phyloP scores from a whole-genome alignment of 2,113 vertebrate genomes.

The Pelusios castaneus region DNA sequence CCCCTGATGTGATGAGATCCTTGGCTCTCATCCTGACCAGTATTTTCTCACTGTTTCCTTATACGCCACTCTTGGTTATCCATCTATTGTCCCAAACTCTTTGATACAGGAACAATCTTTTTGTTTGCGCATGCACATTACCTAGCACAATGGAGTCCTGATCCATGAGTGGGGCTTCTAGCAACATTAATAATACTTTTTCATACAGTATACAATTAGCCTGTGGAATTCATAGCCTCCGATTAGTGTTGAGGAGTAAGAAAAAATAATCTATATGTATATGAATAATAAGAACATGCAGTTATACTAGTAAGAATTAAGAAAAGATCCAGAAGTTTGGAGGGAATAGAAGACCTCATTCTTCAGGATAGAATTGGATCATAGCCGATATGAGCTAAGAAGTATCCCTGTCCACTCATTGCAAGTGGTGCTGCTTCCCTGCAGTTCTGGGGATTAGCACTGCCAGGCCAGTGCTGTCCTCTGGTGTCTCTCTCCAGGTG shows the following conservation, averaged over 20 bases:
- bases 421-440: too few species aligned
- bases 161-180: neutral
- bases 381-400: neutral
- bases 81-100: neutral
- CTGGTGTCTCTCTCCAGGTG: too few species aligned
- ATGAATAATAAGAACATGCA: neutral
- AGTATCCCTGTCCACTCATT: neutral
- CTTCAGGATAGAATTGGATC: neutral
- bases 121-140: neutral
- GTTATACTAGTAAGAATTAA: neutral
- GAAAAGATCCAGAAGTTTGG: neutral
- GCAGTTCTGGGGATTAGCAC: too few species aligned
- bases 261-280: neutral
- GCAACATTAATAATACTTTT: neutral
- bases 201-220: neutral
- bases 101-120: too few species aligned
- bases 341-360: neutral
- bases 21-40: accelerated
- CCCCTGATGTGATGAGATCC: too few species aligned
- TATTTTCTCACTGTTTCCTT: neutral
- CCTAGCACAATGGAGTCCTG: neutral
- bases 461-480: too few species aligned
- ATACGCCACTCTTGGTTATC: neutral
- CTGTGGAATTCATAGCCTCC: neutral
- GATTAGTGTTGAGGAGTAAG: neutral